Percentiles rank a stretch among this genome's conserved stretches.
Evolutionary conservation across 2,888 invertebrate genomes (phyloP).

Genomic region (Drosophila formosana): DNA sequence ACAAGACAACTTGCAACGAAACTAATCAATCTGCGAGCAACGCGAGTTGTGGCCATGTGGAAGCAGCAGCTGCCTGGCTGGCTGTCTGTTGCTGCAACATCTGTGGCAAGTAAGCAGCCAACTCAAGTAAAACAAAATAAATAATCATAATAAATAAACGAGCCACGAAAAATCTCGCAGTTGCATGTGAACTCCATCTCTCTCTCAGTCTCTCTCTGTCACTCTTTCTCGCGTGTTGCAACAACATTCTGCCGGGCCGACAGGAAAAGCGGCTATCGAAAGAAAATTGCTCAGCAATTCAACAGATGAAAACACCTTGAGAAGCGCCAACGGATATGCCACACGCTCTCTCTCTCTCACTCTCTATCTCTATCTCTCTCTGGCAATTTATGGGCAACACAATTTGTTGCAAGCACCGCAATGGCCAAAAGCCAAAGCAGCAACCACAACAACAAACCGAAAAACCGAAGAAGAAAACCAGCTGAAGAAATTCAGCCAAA

Average conservation of each 20-base stretch:
- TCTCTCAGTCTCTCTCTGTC: background rate
- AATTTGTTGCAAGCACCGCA: background rate
- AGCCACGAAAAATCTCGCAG: constrained; percentile 78
- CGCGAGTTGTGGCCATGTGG: constrained; percentile 30
- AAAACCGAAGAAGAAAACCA: background rate
- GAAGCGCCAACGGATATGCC: constrained; percentile 34
- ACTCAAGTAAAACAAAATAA: constrained; percentile 76
- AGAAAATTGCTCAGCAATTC: constrained; percentile 59
- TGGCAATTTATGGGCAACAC: constrained; percentile 37
- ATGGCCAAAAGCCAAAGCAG: background rate
- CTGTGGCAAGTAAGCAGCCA: constrained; percentile 61
- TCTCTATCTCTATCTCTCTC: background rate
- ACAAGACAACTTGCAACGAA: constrained; percentile 56
- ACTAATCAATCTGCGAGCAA: constrained; percentile 70
- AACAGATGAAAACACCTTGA: constrained; percentile 42
- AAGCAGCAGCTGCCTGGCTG: constrained; percentile 47
- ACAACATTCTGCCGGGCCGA: constrained; percentile 46
- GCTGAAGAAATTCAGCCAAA: background rate
- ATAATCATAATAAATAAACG: constrained; percentile 81
- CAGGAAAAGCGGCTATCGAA: constrained; percentile 24
- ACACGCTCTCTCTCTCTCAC: background rate
- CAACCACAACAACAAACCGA: background rate
- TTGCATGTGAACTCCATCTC: constrained; percentile 64
- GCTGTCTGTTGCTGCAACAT: constrained; percentile 59
- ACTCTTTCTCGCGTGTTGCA: constrained; percentile 16